A percentile compares a stretch with the other conserved stretches of the same genome.
Evolutionary conservation across 2,888 invertebrate genomes (phyloP).

Genomic region (Notodonta dromedarius): DNA sequence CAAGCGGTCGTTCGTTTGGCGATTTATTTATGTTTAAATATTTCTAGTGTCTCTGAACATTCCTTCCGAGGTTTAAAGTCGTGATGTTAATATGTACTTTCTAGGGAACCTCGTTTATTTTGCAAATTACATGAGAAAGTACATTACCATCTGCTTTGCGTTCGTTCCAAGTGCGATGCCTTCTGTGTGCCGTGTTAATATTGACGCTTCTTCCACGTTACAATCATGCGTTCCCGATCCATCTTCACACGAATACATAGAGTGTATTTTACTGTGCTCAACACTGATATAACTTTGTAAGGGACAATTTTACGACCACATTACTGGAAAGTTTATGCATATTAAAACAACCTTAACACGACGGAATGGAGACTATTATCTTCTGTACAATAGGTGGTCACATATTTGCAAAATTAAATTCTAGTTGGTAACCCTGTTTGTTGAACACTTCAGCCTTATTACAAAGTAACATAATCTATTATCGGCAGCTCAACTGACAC

Average conservation of each 20-base stretch:
- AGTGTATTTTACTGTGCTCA: too few relatives aligned
- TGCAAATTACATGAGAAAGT: conserved; percentile 3
- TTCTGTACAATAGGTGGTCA: not conserved
- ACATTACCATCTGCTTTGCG: not conserved
- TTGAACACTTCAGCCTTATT: not conserved
- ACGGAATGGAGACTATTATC: not conserved
- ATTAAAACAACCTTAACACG: not conserved
- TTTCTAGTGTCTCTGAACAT: too few relatives aligned
- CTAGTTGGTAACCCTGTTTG: not conserved
- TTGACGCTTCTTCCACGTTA: not conserved
- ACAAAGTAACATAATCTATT: not conserved
- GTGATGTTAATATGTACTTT: not conserved
- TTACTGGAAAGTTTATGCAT: not conserved
- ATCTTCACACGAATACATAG: conserved; percentile 8
- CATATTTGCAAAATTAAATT: not conserved
- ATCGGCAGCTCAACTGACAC: not conserved
- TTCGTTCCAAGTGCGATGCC: not conserved
- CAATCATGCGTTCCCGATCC: not conserved
- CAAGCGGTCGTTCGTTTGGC: too few relatives aligned
- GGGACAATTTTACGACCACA: too few relatives aligned
- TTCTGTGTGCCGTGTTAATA: conserved; percentile 1
- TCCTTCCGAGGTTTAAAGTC: too few relatives aligned
- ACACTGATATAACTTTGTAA: too few relatives aligned
- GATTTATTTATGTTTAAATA: too few relatives aligned
- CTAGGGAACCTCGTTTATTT: not conserved